Conservation (phyloP, 2,888 invertebrate genomes). For the Euzophera pinguis region DNA sequence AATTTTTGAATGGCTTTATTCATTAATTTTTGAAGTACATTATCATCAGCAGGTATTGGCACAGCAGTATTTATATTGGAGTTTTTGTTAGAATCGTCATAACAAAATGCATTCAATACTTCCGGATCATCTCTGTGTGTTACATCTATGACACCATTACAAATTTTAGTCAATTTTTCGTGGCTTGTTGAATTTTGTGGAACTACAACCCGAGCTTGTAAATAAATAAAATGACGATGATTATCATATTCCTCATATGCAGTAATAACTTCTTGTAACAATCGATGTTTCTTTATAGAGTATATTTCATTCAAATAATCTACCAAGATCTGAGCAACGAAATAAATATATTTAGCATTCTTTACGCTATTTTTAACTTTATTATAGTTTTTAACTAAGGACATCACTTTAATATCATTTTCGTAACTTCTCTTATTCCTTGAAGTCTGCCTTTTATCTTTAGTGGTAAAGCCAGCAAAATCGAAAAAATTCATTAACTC, state of each 20-base stretch:
- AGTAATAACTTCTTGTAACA: slow-evolving; percentile 44
- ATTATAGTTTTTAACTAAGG: slow-evolving; percentile 43
- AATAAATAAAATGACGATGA: slow-evolving; percentile 46
- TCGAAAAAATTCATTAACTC: slow-evolving; percentile 64
- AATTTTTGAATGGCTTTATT: slow-evolving; percentile 46
- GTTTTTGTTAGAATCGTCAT: slow-evolving; percentile 42
- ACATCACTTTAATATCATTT: slow-evolving; percentile 44
- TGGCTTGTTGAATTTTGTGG: slow-evolving; percentile 45
- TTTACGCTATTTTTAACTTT: slow-evolving; percentile 48
- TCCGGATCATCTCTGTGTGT: slow-evolving; percentile 57
- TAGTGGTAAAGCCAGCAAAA: slow-evolving; percentile 45
- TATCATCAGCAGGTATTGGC: slow-evolving; percentile 42
- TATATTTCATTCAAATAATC: slow-evolving; percentile 59
- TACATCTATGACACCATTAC: slow-evolving; percentile 73
- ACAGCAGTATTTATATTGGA: slow-evolving; percentile 27
- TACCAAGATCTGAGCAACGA: slow-evolving; percentile 46
- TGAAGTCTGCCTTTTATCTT: slow-evolving; percentile 24
- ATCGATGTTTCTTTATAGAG: slow-evolving; percentile 42
- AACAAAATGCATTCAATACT: slow-evolving; percentile 73
- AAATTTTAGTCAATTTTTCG: slow-evolving; percentile 63
- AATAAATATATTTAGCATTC: slow-evolving; percentile 47
- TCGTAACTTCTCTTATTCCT: slow-evolving; percentile 53
- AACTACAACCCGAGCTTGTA: slow-evolving; percentile 47
- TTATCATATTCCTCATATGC: slow-evolving; percentile 58
- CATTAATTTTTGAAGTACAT: slow-evolving; percentile 39